These are phyloP conservation scores for Leptinotarsa defecta DNA, from an alignment of 1,140 invertebrate species.

Conservation along the genomic window DNA sequence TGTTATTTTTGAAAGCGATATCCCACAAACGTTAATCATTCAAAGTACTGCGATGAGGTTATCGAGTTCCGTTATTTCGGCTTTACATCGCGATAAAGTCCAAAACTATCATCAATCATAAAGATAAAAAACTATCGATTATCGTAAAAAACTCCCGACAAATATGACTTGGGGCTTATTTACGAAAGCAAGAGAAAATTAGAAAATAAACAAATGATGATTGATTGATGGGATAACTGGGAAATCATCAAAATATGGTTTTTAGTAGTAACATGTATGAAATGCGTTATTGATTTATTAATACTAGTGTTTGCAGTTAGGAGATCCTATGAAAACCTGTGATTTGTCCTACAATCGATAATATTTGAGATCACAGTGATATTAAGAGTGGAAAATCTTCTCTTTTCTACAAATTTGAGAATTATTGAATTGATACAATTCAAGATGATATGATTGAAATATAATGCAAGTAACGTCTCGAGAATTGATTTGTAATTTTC, in stretches of 20 bases:
- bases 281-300: too few relatives aligned
- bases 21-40: not conserved
- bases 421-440: too few relatives aligned
- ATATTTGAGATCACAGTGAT: too few relatives aligned
- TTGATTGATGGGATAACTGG: not conserved
- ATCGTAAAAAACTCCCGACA: not conserved
- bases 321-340: too few relatives aligned
- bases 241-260: not conserved
- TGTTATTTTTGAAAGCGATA: constrained; percentile 11
- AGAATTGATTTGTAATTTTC: too few relatives aligned
- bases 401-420: too few relatives aligned
- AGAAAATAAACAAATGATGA: constrained; percentile 4
- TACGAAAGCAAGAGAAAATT: not conserved
- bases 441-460: too few relatives aligned
- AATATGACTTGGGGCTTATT: not conserved
- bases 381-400: too few relatives aligned
- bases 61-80: constrained; percentile 6
- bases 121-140: constrained; percentile 11
- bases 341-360: too few relatives aligned
- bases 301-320: too few relatives aligned
- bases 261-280: too few relatives aligned
- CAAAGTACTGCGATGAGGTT: constrained; percentile 12
- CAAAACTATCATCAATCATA: constrained; percentile 10
- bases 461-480: too few relatives aligned
- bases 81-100: constrained; percentile 10